Conservation (phyloP, 2,888 invertebrate species). For the Aporophyla lueneburgensis region DNA sequence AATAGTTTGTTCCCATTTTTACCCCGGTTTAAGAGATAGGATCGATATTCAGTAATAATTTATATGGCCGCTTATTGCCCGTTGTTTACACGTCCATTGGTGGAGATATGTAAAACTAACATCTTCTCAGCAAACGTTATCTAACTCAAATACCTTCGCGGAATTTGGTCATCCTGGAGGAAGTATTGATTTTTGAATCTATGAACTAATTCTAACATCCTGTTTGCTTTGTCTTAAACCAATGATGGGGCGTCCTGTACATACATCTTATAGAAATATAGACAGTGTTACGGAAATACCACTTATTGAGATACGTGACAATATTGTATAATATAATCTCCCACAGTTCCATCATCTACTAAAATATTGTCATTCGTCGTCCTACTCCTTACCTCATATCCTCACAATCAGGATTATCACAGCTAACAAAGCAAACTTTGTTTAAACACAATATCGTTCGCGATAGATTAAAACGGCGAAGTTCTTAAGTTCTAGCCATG, state of each 20-base stretch:
- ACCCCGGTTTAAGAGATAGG: constrained; percentile 85
- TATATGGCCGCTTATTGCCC: constrained; percentile 82
- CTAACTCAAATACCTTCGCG: constrained; percentile 87
- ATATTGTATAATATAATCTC: constrained; percentile 47
- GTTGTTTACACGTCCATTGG: constrained; percentile 82
- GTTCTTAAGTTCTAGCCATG: constrained; percentile 68
- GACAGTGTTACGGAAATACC: constrained; percentile 55
- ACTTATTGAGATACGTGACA: constrained; percentile 42
- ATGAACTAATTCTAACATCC: constrained; percentile 77
- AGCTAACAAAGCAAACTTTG: constrained; percentile 73
- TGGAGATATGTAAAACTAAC: constrained; percentile 86
- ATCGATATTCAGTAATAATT: constrained; percentile 88
- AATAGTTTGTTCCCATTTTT: constrained; percentile 89
- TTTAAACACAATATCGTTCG: constrained; percentile 70
- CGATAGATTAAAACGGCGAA: constrained; percentile 69
- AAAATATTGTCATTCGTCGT: constrained; percentile 53
- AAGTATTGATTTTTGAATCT: constrained; percentile 84
- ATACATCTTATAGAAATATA: constrained; percentile 56
- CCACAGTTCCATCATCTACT: constrained; percentile 53
- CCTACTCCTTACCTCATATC: constrained; percentile 63
- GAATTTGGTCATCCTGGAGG: constrained; percentile 81
- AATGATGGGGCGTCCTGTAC: constrained; percentile 60
- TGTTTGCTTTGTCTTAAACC: constrained; percentile 78
- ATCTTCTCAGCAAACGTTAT: constrained; percentile 86
- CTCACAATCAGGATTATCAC: constrained; percentile 74